Percentiles rank a stretch among this genome's conserved stretches.
These are phyloP conservation scores for Melanotus villosus DNA, from an alignment of 2,888 invertebrate genomes.

Conservation along the genomic window DNA sequence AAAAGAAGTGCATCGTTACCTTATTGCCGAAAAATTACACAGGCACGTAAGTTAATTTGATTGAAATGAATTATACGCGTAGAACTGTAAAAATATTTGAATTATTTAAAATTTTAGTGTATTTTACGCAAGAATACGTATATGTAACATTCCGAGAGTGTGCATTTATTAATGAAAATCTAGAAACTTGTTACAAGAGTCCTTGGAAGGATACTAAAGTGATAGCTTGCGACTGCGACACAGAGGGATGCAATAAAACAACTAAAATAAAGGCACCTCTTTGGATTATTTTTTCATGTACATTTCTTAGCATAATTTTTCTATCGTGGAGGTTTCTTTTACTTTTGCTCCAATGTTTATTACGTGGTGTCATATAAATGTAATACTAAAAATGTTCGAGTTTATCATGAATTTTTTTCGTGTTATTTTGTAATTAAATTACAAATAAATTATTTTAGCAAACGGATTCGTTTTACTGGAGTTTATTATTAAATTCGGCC, in stretches of 20 bases:
- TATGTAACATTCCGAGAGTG: conserved; percentile 32
- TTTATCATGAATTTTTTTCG: conserved; percentile 10
- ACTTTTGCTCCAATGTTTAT: not conserved
- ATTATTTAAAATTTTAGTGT: conserved; percentile 32
- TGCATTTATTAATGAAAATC: conserved; percentile 9
- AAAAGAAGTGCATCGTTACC: not conserved
- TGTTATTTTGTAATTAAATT: conserved; percentile 26
- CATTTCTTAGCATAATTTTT: conserved; percentile 20
- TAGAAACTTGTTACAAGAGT: conserved; percentile 17
- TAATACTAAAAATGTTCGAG: not conserved
- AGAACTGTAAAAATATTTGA: too few relatives aligned
- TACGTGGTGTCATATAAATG: conserved; percentile 1
- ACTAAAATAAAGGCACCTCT: not conserved
- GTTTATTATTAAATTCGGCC: not conserved
- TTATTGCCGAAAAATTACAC: conserved; percentile 33
- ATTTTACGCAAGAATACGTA: not conserved
- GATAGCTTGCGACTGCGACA: conserved; percentile 43
- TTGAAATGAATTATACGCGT: too few relatives aligned
- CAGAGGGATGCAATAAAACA: conserved; percentile 48
- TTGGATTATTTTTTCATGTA: conserved; percentile 34
- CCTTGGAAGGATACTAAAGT: conserved; percentile 32
- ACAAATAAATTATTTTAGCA: conserved; percentile 20
- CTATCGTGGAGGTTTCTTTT: conserved; percentile 23
- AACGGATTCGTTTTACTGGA: not conserved
- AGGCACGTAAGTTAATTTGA: conserved; percentile 28